Percentiles rank a stretch among this genome's conserved stretches.
These are phyloP conservation scores for Chrysocyon brachyurus DNA, from an alignment of 2,797 vertebrate species.

Conservation along the genomic window DNA sequence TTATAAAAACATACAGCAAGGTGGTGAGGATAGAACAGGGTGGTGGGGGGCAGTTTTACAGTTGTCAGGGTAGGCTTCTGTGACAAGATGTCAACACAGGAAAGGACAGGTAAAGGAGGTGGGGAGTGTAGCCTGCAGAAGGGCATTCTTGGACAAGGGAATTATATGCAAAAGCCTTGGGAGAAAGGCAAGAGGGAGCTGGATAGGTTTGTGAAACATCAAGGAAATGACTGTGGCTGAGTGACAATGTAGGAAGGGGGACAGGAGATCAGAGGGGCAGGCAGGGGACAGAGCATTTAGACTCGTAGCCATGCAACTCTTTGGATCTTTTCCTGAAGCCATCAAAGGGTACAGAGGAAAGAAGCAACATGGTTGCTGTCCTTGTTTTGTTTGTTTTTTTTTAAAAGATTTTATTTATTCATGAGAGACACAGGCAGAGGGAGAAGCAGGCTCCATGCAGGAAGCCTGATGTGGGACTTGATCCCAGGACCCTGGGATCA, in stretches of 20 bases:
- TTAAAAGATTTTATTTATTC: no score
- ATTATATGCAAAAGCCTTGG: neutral
- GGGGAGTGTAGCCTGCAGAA: neutral
- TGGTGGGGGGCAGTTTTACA: neutral
- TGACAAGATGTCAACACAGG: neutral
- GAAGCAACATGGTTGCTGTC: neutral
- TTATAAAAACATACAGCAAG: neutral
- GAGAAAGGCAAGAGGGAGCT: neutral
- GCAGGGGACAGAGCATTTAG: neutral
- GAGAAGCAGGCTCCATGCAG: no score
- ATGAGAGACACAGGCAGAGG: no score
- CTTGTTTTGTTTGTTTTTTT: neutral
- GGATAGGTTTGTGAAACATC: neutral
- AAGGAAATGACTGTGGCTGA: neutral
- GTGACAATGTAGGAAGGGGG: neutral
- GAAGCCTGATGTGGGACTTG: no score
- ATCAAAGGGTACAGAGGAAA: neutral
- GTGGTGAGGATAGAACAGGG: neutral
- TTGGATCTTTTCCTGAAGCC: neutral
- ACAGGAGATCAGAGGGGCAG: neutral
- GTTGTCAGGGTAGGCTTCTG: neutral
- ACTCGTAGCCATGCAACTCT: neutral
- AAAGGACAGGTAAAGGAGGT: neutral
- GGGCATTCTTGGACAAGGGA: neutral
- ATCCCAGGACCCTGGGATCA: no score